These are phyloP conservation scores for Orthosia incerta DNA, from an alignment of 2,888 invertebrate genomes.

Conservation along the genomic window DNA sequence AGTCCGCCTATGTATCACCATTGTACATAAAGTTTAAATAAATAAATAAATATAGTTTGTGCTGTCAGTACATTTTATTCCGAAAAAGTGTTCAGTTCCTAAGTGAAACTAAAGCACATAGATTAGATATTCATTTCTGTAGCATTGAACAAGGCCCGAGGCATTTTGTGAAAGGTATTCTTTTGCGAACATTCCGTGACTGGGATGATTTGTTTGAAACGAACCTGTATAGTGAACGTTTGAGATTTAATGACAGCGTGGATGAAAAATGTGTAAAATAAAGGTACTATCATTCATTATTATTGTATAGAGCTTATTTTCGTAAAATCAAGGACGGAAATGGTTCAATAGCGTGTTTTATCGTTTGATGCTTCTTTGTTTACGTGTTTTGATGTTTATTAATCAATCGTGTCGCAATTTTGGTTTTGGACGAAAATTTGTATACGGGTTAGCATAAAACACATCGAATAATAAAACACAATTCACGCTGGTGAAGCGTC, in stretches of 20 bases:
- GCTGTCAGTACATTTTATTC: not conserved
- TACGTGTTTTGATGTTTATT: too few relatives aligned
- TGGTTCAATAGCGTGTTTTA: not conserved
- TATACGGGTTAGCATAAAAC: too few relatives aligned
- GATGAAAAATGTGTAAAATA: not conserved
- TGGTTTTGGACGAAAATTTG: too few relatives aligned
- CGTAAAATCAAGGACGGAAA: too few relatives aligned
- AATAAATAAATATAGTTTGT: too few relatives aligned
- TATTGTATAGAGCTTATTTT: not conserved
- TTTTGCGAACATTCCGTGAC: not conserved
- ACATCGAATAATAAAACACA: too few relatives aligned
- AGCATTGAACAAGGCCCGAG: not conserved
- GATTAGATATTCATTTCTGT: not conserved
- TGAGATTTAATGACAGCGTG: not conserved
- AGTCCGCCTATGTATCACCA: too few relatives aligned
- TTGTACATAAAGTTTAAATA: too few relatives aligned
- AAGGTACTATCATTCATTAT: not conserved
- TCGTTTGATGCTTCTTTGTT: too few relatives aligned
- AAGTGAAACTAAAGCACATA: not conserved
- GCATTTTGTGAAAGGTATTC: not conserved
- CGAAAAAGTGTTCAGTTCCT: not conserved
- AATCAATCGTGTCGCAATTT: too few relatives aligned
- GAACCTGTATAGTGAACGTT: not conserved
- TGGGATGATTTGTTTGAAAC: constrained; percentile 3
- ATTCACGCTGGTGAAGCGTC: too few relatives aligned